phyloP scores from a whole-genome alignment of 2,113 vertebrate genomes.

The Pelusios castaneus region DNA sequence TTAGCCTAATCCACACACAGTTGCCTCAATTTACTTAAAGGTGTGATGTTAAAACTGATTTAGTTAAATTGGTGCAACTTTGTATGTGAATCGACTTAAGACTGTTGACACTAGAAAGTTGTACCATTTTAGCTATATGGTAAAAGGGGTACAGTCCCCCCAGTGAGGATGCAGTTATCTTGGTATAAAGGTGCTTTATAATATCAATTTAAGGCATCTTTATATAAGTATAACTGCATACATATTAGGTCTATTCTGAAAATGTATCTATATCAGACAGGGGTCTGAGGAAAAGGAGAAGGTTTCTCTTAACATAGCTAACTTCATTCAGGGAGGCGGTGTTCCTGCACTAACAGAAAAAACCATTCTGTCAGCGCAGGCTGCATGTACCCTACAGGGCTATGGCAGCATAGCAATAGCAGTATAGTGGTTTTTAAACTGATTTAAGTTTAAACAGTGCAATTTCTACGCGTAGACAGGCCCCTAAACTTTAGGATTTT shows the following conservation, averaged over 20 bases:
- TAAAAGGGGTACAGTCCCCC: background rate
- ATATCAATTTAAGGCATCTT: background rate
- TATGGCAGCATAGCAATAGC: background rate
- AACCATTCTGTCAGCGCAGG: background rate
- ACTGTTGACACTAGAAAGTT: background rate
- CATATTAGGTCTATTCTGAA: background rate
- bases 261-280: background rate
- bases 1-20: background rate
- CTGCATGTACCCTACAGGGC: background rate
- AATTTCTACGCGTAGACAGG: background rate
- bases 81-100: background rate
- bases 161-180: background rate
- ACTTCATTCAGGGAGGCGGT: no score
- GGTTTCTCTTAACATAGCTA: background rate
- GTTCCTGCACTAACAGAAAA: background rate
- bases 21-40: background rate
- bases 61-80: background rate
- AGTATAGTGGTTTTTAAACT: background rate
- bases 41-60: background rate
- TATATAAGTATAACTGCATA: background rate
- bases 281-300: background rate
- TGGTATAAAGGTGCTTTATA: background rate
- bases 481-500: background rate
- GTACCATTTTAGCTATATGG: background rate
- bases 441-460: no score